phyloP scores from a whole-genome alignment of 2,888 invertebrate genomes.

The Scaptomyza reducta region DNA sequence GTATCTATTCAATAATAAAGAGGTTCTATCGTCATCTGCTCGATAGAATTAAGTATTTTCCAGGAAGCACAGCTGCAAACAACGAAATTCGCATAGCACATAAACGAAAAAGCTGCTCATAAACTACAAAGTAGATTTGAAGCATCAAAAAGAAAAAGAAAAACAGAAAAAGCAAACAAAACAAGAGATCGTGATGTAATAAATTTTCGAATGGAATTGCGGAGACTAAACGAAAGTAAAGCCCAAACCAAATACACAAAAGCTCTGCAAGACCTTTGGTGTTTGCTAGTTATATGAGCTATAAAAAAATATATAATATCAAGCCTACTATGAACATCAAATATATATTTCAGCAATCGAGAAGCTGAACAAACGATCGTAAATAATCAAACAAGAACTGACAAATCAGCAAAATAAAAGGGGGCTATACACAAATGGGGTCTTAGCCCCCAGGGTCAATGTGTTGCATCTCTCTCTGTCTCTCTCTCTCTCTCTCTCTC shows the following conservation, averaged over 20 bases:
- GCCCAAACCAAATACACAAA: slow-evolving; percentile 16
- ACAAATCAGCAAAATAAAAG: slow-evolving; percentile 58
- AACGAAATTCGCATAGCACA: slow-evolving; percentile 49
- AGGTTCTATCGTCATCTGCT: slow-evolving; percentile 39
- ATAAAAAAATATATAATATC: slow-evolving; percentile 33
- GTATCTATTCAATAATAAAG: slow-evolving; percentile 19
- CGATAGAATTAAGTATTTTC: slow-evolving; percentile 54
- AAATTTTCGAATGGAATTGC: slow-evolving; percentile 62
- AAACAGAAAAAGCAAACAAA: slow-evolving; percentile 34
- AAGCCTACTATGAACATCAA: slow-evolving; percentile 52
- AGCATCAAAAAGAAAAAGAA: slow-evolving; percentile 54
- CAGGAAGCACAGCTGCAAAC: slow-evolving; percentile 70
- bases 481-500: too few relatives aligned
- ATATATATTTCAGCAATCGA: slow-evolving; percentile 45
- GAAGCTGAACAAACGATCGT: slow-evolving; percentile 60
- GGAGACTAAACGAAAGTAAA: slow-evolving; percentile 35
- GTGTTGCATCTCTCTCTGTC: slow-evolving; percentile 14
- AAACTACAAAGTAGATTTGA: slow-evolving; percentile 64
- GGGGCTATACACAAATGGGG: slow-evolving; percentile 25
- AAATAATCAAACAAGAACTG: slow-evolving; percentile 68
- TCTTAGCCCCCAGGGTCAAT: slow-evolving; percentile 35
- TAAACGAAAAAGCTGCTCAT: slow-evolving; percentile 49
- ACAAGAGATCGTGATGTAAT: slow-evolving; percentile 69
- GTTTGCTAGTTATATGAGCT: slow-evolving; percentile 33
- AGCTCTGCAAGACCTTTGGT: slow-evolving; percentile 28